Evolutionary conservation across 1,140 invertebrate genomes (phyloP).

Genomic region (Eufriesea mexicana): DNA sequence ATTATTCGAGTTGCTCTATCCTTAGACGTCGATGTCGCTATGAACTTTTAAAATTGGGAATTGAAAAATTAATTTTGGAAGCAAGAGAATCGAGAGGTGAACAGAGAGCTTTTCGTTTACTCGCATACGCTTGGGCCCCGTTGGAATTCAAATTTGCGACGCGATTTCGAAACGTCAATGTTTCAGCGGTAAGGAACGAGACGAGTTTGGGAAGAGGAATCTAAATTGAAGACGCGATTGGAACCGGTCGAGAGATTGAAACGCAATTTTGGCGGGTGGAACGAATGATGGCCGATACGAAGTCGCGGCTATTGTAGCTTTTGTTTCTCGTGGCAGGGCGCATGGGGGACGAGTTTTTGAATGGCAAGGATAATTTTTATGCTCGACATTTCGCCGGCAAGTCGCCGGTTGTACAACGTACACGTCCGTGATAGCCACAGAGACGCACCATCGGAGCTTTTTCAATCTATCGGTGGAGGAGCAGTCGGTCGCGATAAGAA

Average conservation of each 20-base stretch:
- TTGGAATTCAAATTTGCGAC: no score
- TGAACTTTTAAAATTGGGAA: no score
- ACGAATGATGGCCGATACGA: not conserved
- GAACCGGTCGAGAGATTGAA: not conserved
- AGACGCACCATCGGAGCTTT: conserved; percentile 34
- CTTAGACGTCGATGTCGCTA: no score
- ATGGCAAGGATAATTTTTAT: conserved; percentile 33
- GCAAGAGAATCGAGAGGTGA: no score
- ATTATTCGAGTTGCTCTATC: no score
- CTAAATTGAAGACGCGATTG: no score
- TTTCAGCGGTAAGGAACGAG: no score
- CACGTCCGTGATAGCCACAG: not conserved
- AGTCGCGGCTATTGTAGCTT: not conserved
- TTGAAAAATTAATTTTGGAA: no score
- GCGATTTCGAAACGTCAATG: no score
- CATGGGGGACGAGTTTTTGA: not conserved
- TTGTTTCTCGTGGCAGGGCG: not conserved
- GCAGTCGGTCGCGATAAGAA: conserved; percentile 60
- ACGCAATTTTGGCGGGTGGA: not conserved
- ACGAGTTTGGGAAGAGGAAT: no score
- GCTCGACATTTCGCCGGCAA: conserved; percentile 36
- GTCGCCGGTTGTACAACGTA: conserved; percentile 11
- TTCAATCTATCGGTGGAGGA: conserved; percentile 61
- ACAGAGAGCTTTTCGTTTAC: no score
- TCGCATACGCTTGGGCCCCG: no score